Base-by-base conservation (phyloP, 2,797 vertebrate genomes). In the Anabacerthia variegaticeps region DNA sequence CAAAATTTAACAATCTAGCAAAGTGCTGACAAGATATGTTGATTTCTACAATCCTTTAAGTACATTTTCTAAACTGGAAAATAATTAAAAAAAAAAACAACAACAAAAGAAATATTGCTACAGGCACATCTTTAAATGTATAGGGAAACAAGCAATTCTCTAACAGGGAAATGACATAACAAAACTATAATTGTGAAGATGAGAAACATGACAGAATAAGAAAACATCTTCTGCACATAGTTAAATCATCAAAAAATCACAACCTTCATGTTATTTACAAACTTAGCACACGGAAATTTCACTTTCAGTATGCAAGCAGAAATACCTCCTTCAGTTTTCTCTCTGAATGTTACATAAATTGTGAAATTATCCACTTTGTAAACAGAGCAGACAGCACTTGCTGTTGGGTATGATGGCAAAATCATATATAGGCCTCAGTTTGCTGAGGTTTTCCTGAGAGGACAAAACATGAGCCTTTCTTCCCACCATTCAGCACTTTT, bases 261-360 rank as follows among this genome's bases (percentile, higher is more conserved):
- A 21, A 44, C 10, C 11, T 89, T 76, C 18, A 9, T 72, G 23
- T 56, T 93, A 85, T 68, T 92, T 87, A 74, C 34, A 83, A 84
- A 56, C 2, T 20, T 83, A 76, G 12, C 16, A 82, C 8, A 56
- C 44, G 71, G 59, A 95, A 88, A 84, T 86, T 68, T 81, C 26
- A 26, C 26, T 86, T 93, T 52, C 55, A 89, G 9, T n/a, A 54
- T 27, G 23, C 22, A 92, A 90, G 49, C 24, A 91, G 56, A 92
- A 91, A 91, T 80, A n/a, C 30, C 28, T 82, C 37, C 16, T 89
- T 82, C n/a, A 12, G 66, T 92, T 92, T 92, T 80, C 49, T 88
- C 52, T 27, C 56, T 66, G 34, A 62, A 41, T 72, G 36, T 66
- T 63, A 82, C 17, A 92, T 66, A 94, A 91, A 91, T 55, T 10